phyloP scores from a whole-genome alignment of 2,797 vertebrate species.

The Catostomus latipinnis region DNA sequence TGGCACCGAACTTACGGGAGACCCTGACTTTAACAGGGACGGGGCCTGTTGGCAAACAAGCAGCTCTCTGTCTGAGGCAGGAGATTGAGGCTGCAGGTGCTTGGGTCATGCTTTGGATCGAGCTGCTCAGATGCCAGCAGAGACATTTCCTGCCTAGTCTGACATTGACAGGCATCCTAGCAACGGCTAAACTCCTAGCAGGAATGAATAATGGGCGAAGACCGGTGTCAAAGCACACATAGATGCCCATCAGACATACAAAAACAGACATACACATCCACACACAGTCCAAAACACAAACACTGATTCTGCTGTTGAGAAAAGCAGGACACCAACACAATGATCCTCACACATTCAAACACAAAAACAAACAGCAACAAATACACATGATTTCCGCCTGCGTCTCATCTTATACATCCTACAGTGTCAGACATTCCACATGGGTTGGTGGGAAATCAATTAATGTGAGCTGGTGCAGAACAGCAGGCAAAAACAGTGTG shows the following conservation, averaged over 20 bases:
- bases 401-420: constrained; percentile 33
- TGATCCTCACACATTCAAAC: constrained; percentile 28
- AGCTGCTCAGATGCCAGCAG: constrained; percentile 76
- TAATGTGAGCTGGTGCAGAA: constrained; percentile 44
- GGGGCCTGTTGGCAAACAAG: constrained; percentile 76
- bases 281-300: constrained; percentile 1
- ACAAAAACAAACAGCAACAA: constrained; percentile 41
- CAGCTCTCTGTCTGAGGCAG: constrained; percentile 72
- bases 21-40: constrained; percentile 72
- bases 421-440: constrained; percentile 36
- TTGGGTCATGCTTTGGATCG: constrained; percentile 76
- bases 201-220: constrained; percentile 73
- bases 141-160: constrained; percentile 81
- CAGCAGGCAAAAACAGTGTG: constrained; percentile 52
- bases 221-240: constrained; percentile 49
- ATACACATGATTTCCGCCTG: constrained; percentile 23
- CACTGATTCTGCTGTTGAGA: constrained; percentile 23
- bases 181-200: constrained; percentile 73
- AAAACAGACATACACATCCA: constrained; percentile 40
- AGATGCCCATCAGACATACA: constrained; percentile 51
- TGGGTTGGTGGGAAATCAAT: constrained; percentile 44
- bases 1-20: constrained; percentile 71
- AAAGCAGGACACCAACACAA: constrained; percentile 37
- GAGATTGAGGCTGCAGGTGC: constrained; percentile 80
- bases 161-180: constrained; percentile 78